Evolutionary conservation across 2,797 vertebrate species (phyloP).

Genomic region (Podarcis siculus): DNA sequence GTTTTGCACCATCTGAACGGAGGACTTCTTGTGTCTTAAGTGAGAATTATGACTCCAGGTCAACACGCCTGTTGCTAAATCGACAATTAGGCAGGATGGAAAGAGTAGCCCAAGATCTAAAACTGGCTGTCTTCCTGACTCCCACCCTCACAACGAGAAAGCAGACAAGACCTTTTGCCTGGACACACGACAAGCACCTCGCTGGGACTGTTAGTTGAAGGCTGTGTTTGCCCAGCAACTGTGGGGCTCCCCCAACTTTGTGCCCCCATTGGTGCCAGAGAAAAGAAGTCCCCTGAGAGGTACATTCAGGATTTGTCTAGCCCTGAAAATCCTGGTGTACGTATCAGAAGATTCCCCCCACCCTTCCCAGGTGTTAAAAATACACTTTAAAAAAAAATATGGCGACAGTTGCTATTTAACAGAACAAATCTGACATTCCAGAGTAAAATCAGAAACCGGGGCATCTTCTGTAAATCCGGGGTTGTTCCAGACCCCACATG

Average conservation of each 20-base stretch:
- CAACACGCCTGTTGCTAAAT: not conserved
- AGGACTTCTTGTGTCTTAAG: too few relatives aligned
- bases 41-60: too few relatives aligned
- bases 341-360: too few relatives aligned
- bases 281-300: too few relatives aligned
- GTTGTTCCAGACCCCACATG: too few relatives aligned
- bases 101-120: not conserved
- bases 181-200: not conserved
- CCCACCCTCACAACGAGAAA: not conserved
- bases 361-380: too few relatives aligned
- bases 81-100: not conserved
- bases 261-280: too few relatives aligned
- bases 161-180: not conserved
- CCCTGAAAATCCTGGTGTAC: too few relatives aligned
- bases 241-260: not conserved
- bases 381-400: not conserved
- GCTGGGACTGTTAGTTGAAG: not conserved
- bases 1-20: too few relatives aligned
- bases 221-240: not conserved
- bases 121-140: not conserved
- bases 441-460: too few relatives aligned
- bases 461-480: too few relatives aligned
- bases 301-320: too few relatives aligned
- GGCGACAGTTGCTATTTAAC: not conserved
- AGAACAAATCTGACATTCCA: not conserved